Evolutionary conservation across 2,888 invertebrate species (phyloP).

Genomic region (Corythucha ciliata): DNA sequence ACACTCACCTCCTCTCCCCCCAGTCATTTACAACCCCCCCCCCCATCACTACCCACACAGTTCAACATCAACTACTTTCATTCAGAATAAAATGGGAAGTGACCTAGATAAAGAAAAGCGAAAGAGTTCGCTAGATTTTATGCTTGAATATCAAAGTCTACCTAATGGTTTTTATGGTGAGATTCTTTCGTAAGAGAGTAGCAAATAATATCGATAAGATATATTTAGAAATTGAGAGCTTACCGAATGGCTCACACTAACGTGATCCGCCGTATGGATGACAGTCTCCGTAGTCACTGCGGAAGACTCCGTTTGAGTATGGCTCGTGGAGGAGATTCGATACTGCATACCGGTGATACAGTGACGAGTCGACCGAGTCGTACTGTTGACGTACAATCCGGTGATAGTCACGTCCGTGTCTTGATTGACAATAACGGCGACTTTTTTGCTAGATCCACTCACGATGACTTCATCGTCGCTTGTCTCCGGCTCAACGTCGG

Average conservation of each 20-base stretch:
- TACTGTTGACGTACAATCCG: conserved; percentile 68
- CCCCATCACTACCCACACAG: too few species aligned
- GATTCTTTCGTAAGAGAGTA: too few species aligned
- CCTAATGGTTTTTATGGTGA: too few species aligned
- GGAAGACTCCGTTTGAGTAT: conserved; percentile 75
- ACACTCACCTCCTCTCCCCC: too few species aligned
- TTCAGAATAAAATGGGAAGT: too few species aligned
- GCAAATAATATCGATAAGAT: too few species aligned
- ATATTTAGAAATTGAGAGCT: conserved; percentile 2
- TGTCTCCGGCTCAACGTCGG: conserved; percentile 40
- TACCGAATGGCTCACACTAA: conserved; percentile 31
- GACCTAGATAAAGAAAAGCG: too few species aligned
- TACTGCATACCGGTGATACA: conserved; percentile 80
- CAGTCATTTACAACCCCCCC: too few species aligned
- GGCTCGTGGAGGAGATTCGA: conserved; percentile 76
- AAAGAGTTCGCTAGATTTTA: too few species aligned
- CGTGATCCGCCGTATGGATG: conserved; percentile 37
- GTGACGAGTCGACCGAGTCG: conserved; percentile 69
- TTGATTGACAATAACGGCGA: conserved; percentile 73
- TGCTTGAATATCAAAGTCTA: too few species aligned
- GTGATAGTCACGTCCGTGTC: conserved; percentile 83
- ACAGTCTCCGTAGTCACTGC: conserved; percentile 47
- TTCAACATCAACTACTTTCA: too few species aligned
- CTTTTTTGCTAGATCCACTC: conserved; percentile 45
- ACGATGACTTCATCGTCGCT: conserved; percentile 32